These are phyloP conservation scores for Colossoma macropomum DNA, from an alignment of 2,113 vertebrate species.

Conservation along the genomic window DNA sequence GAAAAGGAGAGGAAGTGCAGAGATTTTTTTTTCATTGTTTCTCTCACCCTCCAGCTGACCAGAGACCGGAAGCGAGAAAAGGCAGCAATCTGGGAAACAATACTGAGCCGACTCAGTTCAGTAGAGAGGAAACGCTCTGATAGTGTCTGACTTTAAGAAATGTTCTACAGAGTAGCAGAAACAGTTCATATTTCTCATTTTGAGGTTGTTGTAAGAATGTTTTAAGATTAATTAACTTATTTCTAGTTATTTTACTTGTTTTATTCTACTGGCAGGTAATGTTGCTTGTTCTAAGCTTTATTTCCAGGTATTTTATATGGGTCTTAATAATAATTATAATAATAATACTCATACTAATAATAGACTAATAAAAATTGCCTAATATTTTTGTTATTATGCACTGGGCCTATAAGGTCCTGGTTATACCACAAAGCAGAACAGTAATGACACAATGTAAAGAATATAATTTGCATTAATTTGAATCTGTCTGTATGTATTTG, in stretches of 20 bases:
- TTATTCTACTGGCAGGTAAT: too few relatives aligned
- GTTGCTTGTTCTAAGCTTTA: too few relatives aligned
- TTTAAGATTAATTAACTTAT: too few relatives aligned
- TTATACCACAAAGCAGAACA: background rate
- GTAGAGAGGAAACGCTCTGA: background rate
- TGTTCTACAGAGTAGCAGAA: background rate
- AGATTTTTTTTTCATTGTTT: constrained; percentile 62
- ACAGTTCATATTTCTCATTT: too few relatives aligned
- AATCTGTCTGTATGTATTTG: background rate
- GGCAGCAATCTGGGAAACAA: constrained; percentile 57
- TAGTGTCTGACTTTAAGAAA: background rate
- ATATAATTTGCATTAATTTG: background rate
- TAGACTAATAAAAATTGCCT: too few relatives aligned
- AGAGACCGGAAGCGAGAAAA: constrained; percentile 56
- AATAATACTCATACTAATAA: too few relatives aligned
- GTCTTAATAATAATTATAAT: too few relatives aligned
- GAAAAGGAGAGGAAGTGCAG: constrained; percentile 60
- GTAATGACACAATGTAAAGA: background rate
- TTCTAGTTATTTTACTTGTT: too few relatives aligned
- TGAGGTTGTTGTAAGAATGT: too few relatives aligned
- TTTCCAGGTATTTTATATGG: too few relatives aligned
- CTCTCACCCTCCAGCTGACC: constrained; percentile 35
- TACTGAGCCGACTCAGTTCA: constrained; percentile 21
- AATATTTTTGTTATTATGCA: too few relatives aligned
- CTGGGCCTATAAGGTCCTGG: too few relatives aligned